Evolutionary conservation across 2,113 vertebrate genomes (phyloP), one percentile per base, ranked within the genome.

Genomic region (Pseudorhombus dupliciocellatus): DNA sequence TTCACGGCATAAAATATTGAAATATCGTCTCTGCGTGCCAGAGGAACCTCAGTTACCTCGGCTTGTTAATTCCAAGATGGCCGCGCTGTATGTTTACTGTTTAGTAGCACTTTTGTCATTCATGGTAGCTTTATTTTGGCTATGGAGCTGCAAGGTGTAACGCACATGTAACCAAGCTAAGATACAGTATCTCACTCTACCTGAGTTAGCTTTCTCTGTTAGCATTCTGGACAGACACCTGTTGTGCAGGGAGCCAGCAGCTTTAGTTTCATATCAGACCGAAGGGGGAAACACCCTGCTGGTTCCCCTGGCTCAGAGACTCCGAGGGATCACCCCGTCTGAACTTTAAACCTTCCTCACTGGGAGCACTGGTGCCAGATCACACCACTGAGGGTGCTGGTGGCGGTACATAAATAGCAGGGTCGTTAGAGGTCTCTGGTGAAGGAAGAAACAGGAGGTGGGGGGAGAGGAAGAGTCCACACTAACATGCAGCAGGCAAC

Each of bases 381-480:
- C 31, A n/a, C 20, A 14, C 21, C 31, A 53, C 20, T 61, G 44
- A 22, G n/a, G 22, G 26, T 37, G 40, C 25, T 18, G 14, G 9
- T n/a, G 37, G 34, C 3, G 1, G 44, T 62, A 59, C n/a, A n/a
- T 78, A 73, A 82, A 48, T 67, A 70, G 66, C 22, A 1, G 15
- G 48, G 16, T 11, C 4, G 52, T 62, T 66, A 34, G 21, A 50
- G 51, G 53, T 66, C 55, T 59, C 18, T 12, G 34, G 63, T 37
- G 11, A 71, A 63, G 34, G 34, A 53, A 52, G 25, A 40, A 28
- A 14, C 11, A 14, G 61, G 21, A 52, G 48, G n/a, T 51, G 48
- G 53, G 56, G 52, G 61, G n/a, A 58, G 30, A 62, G 74, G 64
- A 70, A 68, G 63, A 70, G 12, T 50, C n/a, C 53, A 18, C 59